Evolutionary conservation across 2,797 vertebrate species (phyloP), one percentile per base, ranked within the genome.

Genomic region (Margarornis squamiger): DNA sequence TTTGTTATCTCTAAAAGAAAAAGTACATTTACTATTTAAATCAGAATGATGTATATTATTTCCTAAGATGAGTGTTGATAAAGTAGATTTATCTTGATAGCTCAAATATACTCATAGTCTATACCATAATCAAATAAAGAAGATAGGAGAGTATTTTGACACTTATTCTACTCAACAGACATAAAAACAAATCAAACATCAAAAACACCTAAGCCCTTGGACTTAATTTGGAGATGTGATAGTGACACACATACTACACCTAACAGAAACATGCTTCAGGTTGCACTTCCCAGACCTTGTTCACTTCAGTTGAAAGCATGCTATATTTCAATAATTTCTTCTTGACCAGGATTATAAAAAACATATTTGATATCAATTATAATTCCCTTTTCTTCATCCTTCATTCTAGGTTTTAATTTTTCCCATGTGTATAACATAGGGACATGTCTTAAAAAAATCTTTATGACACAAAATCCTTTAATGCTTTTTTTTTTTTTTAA

Each of bases 341-440:
- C 51, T 76, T 61, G 5, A 59, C 57, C 17, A 48, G n/a, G 22
- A 66, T 67, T 68, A 39, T 63, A 57, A 63, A 68, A 61, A 63
- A 1, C 9, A 30, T 43, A 77, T 66, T 74, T 75, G 13, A 32
- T 49, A 54, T 65, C 14, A 41, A 10, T 57, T 71, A 63, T 1
- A 8, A 85, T 57, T 55, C 7, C 0, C 3, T 29, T 68, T 89
- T 86, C 43, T 79, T 79, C 23, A 34, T 63, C 12, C 6, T 73
- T 77, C 19, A 43, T 45, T 76, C 19, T 38, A 45, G 12, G 38
- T 51, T 62, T 76, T 74, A 63, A 36, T 89, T 92, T 52, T 5
- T 11, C 13, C 18, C 2, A 3, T 17, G 2, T 34, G 1, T 30
- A 29, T 48, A 41, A 1, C 22, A 70, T 21, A 57, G 6, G 11